Evolutionary conservation across 2,888 invertebrate genomes (phyloP).

Genomic region (Tinea trinotella): DNA sequence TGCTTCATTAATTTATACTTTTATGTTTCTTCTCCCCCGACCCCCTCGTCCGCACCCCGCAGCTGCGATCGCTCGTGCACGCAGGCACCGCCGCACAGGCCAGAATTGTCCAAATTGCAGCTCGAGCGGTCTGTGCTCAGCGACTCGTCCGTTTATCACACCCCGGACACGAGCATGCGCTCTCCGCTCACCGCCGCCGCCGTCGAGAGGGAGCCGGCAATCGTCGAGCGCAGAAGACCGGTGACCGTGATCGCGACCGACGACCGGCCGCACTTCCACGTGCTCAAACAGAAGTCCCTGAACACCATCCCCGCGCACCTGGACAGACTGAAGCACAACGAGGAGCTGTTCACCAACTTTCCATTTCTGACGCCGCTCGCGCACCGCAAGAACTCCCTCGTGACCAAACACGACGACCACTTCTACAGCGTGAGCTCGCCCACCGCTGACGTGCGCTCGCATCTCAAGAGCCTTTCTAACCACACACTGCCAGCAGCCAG

Average conservation of each 20-base stretch:
- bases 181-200: conserved; percentile 31
- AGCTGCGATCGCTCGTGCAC: conserved; percentile 37
- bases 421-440: conserved; percentile 56
- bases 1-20: conserved; percentile 34
- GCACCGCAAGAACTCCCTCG: conserved; percentile 60
- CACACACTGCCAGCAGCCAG: conserved; percentile 28
- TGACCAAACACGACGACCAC: conserved; percentile 57
- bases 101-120: not conserved
- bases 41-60: conserved; percentile 46
- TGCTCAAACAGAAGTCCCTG: conserved; percentile 63
- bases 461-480: conserved; percentile 40
- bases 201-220: conserved; percentile 32
- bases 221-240: conserved; percentile 30
- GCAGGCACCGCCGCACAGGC: conserved; percentile 41
- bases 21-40: conserved; percentile 29
- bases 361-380: conserved; percentile 74
- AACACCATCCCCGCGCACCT: conserved; percentile 58
- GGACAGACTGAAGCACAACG: conserved; percentile 43
- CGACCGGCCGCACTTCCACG: conserved; percentile 53
- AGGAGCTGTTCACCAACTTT: conserved; percentile 68
- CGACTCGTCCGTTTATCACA: conserved; percentile 25
- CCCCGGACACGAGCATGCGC: conserved; percentile 22
- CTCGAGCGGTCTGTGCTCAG: conserved; percentile 18
- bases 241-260: conserved; percentile 24
- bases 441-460: conserved; percentile 41